A percentile compares a stretch with the other conserved stretches of the same genome.
Evolutionary conservation across 2,113 vertebrate genomes (phyloP).

Genomic region (Menura novaehollandiae): DNA sequence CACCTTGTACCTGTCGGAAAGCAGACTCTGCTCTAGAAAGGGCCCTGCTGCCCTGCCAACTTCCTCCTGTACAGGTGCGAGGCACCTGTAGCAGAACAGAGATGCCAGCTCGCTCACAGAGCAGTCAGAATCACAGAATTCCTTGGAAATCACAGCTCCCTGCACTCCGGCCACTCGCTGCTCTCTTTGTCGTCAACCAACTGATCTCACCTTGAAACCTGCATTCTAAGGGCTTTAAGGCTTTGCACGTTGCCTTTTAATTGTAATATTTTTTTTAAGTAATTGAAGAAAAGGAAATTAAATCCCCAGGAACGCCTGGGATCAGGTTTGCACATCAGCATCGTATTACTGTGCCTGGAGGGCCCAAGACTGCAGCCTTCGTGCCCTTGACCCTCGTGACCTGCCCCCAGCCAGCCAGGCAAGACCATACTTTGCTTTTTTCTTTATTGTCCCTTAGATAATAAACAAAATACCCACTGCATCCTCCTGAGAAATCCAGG

Average conservation of each 20-base stretch:
- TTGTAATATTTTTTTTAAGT: neutral
- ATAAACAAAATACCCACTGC: neutral
- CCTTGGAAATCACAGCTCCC: neutral
- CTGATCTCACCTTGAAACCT: neutral
- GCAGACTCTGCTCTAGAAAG: neutral
- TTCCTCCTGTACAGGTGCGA: neutral
- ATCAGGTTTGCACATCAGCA: neutral
- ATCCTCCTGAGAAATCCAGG: neutral
- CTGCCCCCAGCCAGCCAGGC: neutral
- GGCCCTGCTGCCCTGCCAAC: neutral
- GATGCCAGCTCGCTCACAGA: fast-evolving
- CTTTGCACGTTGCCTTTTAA: neutral
- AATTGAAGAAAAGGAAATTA: neutral
- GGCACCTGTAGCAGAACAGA: neutral
- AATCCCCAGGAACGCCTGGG: neutral
- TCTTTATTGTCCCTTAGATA: neutral
- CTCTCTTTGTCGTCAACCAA: neutral
- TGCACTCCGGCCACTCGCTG: fast-evolving
- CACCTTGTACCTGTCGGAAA: neutral
- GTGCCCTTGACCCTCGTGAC: fast-evolving
- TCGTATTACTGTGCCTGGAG: neutral
- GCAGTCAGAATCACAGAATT: neutral
- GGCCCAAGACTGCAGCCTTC: neutral
- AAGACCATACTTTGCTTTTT: neutral
- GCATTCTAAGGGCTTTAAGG: neutral